phyloP scores from a whole-genome alignment of 2,888 invertebrate genomes.

The Acleris laterana region DNA sequence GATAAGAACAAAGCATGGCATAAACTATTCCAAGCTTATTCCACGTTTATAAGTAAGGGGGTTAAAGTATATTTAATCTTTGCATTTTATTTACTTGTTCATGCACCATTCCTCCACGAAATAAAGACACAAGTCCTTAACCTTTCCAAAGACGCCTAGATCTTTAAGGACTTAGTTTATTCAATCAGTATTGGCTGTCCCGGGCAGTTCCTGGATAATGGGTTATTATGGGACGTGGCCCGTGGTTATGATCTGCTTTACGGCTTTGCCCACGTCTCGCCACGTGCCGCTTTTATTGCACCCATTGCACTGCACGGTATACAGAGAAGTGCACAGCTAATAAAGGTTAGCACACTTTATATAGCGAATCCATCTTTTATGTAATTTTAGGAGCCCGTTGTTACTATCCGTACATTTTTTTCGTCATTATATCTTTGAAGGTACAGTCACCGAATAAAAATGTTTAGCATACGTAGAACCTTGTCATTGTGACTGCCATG shows the following conservation, averaged over 20 bases:
- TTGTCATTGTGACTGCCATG: no score
- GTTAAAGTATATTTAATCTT: no score
- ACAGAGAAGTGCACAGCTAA: slow-evolving; percentile 13
- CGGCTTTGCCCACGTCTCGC: slow-evolving; percentile 23
- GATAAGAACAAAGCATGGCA: no score
- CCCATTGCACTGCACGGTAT: slow-evolving; percentile 21
- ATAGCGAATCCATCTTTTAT: neutral
- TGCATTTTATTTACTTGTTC: no score
- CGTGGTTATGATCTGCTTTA: slow-evolving; percentile 24
- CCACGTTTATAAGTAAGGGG: no score
- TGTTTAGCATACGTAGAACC: no score
- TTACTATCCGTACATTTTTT: no score
- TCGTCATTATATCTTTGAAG: no score
- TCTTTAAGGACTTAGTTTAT: neutral
- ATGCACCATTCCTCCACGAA: no score
- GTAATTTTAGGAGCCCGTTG: neutral
- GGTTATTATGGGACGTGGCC: slow-evolving; percentile 13
- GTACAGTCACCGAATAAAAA: no score
- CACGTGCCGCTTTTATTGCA: slow-evolving; percentile 34
- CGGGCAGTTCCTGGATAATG: neutral
- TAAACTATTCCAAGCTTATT: no score
- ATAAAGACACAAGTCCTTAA: no score
- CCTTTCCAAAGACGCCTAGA: neutral
- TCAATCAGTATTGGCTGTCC: neutral
- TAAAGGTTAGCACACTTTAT: neutral